Percentiles rank a stretch among this genome's conserved stretches.
Conservation (phyloP, 2,113 vertebrate species). For the Lethenteron camtschaticum region DNA sequence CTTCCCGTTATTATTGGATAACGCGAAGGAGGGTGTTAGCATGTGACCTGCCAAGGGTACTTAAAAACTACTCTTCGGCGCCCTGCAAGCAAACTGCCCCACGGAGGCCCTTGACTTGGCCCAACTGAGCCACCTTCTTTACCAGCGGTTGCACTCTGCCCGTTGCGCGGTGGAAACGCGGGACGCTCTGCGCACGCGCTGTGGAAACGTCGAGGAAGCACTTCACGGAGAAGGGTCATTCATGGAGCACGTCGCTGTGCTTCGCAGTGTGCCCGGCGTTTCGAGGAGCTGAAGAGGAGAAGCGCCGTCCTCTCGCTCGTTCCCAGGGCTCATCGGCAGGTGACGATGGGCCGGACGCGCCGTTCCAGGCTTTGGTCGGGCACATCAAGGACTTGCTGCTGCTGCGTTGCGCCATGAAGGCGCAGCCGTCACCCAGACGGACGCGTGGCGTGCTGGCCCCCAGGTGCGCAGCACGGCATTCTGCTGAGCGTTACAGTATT, state of each 20-base stretch:
- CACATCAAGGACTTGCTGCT: conserved; percentile 47
- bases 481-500: conserved; percentile 30
- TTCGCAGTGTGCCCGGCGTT: conserved; percentile 62
- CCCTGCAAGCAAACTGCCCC: background rate
- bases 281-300: conserved; percentile 66
- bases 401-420: background rate
- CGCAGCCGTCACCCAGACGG: conserved; percentile 15
- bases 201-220: conserved; percentile 5
- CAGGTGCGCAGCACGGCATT: conserved; percentile 29
- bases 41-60: too few species aligned
- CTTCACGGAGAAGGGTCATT: background rate
- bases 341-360: conserved; percentile 24
- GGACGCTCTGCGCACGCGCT: background rate
- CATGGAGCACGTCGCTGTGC: conserved; percentile 6
- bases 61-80: too few species aligned
- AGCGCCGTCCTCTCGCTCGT: conserved; percentile 50
- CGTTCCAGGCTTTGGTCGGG: conserved; percentile 35
- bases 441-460: conserved; percentile 21
- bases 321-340: conserved; percentile 49
- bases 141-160: background rate
- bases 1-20: too few species aligned
- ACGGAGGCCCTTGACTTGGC: too few species aligned
- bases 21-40: too few species aligned
- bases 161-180: background rate
- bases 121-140: background rate